These are phyloP conservation scores for Pogonocherus hispidulus DNA, from an alignment of 2,888 invertebrate species.

Conservation along the genomic window DNA sequence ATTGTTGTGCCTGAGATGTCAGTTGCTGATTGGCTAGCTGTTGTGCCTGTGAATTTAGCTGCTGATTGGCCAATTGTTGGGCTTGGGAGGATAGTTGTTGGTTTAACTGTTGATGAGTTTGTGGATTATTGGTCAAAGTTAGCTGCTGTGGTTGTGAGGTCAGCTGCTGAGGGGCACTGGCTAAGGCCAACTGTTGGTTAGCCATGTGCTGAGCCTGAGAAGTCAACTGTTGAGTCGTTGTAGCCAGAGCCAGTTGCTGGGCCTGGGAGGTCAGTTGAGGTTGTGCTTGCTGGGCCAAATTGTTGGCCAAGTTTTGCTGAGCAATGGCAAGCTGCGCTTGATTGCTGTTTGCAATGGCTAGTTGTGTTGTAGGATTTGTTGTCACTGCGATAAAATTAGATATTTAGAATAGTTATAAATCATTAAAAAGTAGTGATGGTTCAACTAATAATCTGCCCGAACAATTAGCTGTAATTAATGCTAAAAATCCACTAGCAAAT, in stretches of 20 bases:
- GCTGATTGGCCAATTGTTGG: slow-evolving; percentile 54
- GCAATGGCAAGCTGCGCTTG: slow-evolving; percentile 67
- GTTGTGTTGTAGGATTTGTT: slow-evolving; percentile 65
- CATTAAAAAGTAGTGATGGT: too few relatives aligned
- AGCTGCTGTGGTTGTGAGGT: slow-evolving; percentile 55
- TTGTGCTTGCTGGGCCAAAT: slow-evolving; percentile 62
- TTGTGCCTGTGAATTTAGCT: slow-evolving; percentile 55
- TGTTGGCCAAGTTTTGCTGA: slow-evolving; percentile 65
- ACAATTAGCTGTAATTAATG: too few relatives aligned
- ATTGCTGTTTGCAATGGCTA: slow-evolving; percentile 65
- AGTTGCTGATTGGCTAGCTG: slow-evolving; percentile 61
- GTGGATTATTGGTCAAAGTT: slow-evolving; percentile 47
- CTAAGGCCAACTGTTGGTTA: slow-evolving; percentile 60
- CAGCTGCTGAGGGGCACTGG: slow-evolving; percentile 53
- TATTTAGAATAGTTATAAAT: too few relatives aligned
- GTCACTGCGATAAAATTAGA: slow-evolving; percentile 59
- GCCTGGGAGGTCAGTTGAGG: slow-evolving; percentile 63
- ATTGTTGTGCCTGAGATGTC: slow-evolving; percentile 59
- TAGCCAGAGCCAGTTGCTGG: slow-evolving; percentile 65
- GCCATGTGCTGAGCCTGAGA: slow-evolving; percentile 63
- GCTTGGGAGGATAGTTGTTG: slow-evolving; percentile 60
- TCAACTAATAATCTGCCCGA: too few relatives aligned
- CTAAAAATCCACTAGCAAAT: too few relatives aligned
- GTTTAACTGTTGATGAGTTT: slow-evolving; percentile 51
- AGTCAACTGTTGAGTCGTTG: slow-evolving; percentile 63